Percentiles rank a stretch among this genome's conserved stretches.
phyloP scores from a whole-genome alignment of 2,888 invertebrate genomes.

The Thecophora atra region DNA sequence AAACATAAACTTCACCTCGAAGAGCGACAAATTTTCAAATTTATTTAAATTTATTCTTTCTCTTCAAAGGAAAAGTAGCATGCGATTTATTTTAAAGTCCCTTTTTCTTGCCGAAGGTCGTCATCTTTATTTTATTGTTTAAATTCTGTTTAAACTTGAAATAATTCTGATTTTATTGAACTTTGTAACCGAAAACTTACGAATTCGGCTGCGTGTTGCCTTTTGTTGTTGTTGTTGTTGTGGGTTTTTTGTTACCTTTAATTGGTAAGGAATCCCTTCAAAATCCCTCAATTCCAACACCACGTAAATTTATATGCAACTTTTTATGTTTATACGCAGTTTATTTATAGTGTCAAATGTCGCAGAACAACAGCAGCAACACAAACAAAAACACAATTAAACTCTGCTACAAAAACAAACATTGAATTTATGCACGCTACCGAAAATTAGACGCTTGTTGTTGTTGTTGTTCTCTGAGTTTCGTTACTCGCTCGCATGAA shows the following conservation, averaged over 20 bases:
- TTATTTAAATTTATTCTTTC: no score
- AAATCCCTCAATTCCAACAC: conserved; percentile 4
- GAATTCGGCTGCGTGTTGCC: not conserved
- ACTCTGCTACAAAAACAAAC: not conserved
- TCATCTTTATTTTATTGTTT: no score
- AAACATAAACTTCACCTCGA: not conserved
- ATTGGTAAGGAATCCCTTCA: conserved; percentile 27
- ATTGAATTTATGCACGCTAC: not conserved
- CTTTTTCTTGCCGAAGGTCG: not conserved
- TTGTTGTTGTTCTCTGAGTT: not conserved
- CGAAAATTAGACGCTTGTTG: not conserved
- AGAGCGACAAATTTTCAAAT: not conserved
- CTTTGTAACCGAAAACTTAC: not conserved
- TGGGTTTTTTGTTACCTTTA: not conserved
- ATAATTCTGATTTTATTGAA: not conserved
- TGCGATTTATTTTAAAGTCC: not conserved
- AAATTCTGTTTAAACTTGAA: not conserved
- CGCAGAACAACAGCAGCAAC: conserved; percentile 1
- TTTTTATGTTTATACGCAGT: conserved; percentile 8
- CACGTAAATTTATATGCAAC: conserved; percentile 7
- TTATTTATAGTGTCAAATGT: conserved; percentile 19
- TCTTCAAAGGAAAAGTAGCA: not conserved
- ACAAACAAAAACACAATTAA: not conserved
- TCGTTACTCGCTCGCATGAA: not conserved
- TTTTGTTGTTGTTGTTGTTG: not conserved